These are phyloP conservation scores for Lanius collurio DNA, from an alignment of 2,113 vertebrate genomes.

Conservation along the genomic window DNA sequence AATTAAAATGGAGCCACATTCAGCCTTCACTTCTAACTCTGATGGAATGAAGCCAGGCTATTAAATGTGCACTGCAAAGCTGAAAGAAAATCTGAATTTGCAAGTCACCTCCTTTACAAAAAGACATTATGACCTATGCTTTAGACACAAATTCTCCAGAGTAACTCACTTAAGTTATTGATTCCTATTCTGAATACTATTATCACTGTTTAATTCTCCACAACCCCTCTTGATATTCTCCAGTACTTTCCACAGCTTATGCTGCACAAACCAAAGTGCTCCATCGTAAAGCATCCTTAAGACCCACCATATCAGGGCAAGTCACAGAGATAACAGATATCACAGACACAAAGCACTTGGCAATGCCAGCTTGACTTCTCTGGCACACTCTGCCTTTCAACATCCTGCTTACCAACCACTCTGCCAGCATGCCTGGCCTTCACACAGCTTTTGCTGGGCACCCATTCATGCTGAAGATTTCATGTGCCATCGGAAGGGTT, in stretches of 20 bases:
- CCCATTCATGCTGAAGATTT: neutral
- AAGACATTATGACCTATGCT: neutral
- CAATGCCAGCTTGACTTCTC: neutral
- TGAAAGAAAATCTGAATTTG: neutral
- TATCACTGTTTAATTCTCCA: neutral
- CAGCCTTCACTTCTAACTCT: neutral
- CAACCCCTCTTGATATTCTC: neutral
- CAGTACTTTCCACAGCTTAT: neutral
- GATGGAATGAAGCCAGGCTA: neutral
- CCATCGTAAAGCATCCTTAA: neutral
- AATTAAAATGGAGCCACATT: neutral
- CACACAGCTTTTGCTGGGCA: neutral
- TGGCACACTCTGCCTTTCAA: neutral
- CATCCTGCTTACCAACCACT: neutral
- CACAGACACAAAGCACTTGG: accelerated
- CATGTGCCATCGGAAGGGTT: neutral
- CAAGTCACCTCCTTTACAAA: neutral
- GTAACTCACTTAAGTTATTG: neutral
- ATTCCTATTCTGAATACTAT: neutral
- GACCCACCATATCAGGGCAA: neutral
- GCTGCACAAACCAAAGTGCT: neutral
- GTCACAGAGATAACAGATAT: accelerated
- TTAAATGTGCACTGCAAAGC: neutral
- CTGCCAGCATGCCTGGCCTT: neutral
- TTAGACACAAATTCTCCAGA: neutral